Evolutionary conservation across 2,797 vertebrate genomes (phyloP).

Genomic region (Tympanoctomys barrerae): DNA sequence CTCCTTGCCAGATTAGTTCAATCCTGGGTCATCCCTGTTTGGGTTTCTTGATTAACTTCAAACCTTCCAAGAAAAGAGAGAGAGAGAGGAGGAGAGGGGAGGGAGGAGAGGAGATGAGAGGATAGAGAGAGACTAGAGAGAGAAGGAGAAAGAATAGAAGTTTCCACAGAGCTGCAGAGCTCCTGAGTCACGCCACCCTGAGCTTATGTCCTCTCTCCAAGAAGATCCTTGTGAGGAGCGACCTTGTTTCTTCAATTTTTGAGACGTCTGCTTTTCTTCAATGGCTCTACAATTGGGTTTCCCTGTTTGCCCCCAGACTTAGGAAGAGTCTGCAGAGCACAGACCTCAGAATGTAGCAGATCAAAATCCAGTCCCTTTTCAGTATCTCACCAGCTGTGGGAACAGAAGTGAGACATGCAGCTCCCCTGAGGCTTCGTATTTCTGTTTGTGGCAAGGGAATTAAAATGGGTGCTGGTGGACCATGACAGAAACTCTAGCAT

Average conservation of each 20-base stretch:
- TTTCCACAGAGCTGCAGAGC: neutral
- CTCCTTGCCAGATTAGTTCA: constrained; percentile 80
- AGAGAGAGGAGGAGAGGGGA: neutral
- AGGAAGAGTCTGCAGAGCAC: neutral
- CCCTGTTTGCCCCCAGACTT: neutral
- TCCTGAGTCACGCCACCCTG: neutral
- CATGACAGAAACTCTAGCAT: neutral
- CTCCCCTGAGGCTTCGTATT: neutral
- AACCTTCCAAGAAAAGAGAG: neutral
- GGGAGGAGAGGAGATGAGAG: no score
- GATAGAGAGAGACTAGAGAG: no score
- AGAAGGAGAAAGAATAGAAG: no score
- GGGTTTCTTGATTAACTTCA: constrained; percentile 60
- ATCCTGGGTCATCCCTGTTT: constrained; percentile 68
- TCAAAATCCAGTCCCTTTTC: neutral
- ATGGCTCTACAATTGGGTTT: neutral
- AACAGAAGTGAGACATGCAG: neutral
- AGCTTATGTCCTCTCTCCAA: neutral
- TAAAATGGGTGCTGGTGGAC: accelerated
- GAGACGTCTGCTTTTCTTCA: neutral
- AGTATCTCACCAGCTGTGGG: neutral
- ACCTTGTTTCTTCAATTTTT: no score
- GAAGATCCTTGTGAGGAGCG: neutral
- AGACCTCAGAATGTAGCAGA: neutral
- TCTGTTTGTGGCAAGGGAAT: neutral